These are phyloP conservation scores for Oryzias woworae DNA, from an alignment of 2,113 vertebrate species.

Conservation along the genomic window DNA sequence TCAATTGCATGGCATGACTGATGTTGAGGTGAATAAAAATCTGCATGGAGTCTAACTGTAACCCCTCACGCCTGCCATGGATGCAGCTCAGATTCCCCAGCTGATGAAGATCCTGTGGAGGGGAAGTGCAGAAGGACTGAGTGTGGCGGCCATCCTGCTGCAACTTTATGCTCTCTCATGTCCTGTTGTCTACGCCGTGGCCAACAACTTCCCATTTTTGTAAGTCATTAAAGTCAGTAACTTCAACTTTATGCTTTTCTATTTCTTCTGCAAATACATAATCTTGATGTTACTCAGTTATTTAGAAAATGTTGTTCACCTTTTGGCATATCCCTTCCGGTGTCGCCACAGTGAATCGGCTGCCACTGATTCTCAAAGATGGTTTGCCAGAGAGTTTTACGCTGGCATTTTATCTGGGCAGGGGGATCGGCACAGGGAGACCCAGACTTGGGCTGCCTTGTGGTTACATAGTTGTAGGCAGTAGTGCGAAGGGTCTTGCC, in stretches of 20 bases:
- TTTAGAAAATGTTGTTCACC: too few species aligned
- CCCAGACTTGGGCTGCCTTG: too few species aligned
- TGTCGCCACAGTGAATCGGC: too few species aligned
- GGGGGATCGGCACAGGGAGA: too few species aligned
- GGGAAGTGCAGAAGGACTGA: conserved; percentile 79
- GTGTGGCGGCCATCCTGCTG: conserved; percentile 72
- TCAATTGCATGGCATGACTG: not conserved
- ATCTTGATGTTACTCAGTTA: too few species aligned
- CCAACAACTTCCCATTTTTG: conserved; percentile 81
- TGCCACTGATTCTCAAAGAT: too few species aligned
- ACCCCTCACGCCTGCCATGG: not conserved
- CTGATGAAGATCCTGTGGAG: conserved; percentile 78
- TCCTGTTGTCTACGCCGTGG: conserved; percentile 78
- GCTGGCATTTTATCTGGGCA: too few species aligned
- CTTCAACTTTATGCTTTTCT: not conserved
- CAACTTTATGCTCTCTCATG: conserved; percentile 79
- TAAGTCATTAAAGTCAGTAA: conserved; percentile 33
- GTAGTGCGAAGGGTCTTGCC: too few species aligned
- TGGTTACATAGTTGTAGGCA: too few species aligned
- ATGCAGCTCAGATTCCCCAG: conserved; percentile 75
- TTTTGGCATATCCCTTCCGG: too few species aligned
- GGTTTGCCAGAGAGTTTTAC: too few species aligned
- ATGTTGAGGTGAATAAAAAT: not conserved
- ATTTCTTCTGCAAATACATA: not conserved
- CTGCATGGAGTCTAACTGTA: not conserved